Evolutionary conservation across 2,888 invertebrate species (phyloP).

Genomic region (Antheraea yamamai): DNA sequence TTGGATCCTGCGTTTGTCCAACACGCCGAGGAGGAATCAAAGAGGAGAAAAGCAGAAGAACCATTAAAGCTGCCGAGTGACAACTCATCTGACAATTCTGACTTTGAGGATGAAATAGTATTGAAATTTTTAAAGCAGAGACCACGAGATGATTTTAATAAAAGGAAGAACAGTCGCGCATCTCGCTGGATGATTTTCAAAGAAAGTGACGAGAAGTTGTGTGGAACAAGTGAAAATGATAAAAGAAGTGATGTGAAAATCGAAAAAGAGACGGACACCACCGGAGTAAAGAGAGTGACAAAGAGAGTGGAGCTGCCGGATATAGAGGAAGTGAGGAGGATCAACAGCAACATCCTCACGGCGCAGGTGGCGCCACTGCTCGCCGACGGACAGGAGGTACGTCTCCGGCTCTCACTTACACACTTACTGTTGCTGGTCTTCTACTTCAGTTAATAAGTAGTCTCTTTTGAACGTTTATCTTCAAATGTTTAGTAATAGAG

Average conservation of each 20-base stretch:
- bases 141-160: background rate
- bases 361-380: slow-evolving; percentile 39
- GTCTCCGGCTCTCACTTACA: background rate
- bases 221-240: background rate
- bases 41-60: background rate
- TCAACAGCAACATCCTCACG: slow-evolving; percentile 32
- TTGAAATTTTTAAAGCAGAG: background rate
- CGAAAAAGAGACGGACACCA: background rate
- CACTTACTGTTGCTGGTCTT: too few relatives aligned
- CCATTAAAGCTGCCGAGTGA: background rate
- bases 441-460: too few relatives aligned
- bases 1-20: background rate
- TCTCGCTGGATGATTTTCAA: background rate
- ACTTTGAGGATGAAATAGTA: background rate
- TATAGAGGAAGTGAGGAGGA: slow-evolving; percentile 32
- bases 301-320: slow-evolving; percentile 36
- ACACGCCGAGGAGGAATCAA: background rate
- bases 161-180: background rate
- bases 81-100: background rate
- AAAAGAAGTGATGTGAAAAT: background rate
- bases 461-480: too few relatives aligned
- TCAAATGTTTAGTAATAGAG: too few relatives aligned
- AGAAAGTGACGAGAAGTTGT: background rate
- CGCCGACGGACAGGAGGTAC: background rate
- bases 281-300: slow-evolving; percentile 3